Evolutionary conservation across 2,888 invertebrate genomes (phyloP).

Genomic region (Drosophila robusta): DNA sequence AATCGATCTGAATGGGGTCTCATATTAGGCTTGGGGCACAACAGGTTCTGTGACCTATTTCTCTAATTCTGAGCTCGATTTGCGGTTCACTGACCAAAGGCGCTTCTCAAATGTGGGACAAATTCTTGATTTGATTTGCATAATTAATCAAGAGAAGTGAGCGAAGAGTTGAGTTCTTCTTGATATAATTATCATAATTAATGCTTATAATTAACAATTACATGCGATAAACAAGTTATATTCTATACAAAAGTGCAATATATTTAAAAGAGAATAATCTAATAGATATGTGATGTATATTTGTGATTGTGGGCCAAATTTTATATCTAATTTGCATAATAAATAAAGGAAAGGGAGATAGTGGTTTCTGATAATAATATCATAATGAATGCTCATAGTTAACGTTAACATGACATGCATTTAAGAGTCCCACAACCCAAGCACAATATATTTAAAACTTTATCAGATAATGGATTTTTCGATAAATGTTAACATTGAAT

Average conservation of each 20-base stretch:
- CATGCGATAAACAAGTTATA: background rate
- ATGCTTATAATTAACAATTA: slow-evolving; percentile 29
- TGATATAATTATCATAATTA: slow-evolving; percentile 34
- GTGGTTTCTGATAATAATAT: background rate
- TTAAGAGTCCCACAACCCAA: background rate
- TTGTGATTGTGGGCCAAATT: background rate
- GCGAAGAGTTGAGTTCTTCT: background rate
- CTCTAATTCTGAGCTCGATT: slow-evolving; percentile 16
- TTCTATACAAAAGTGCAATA: background rate
- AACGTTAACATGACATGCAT: background rate
- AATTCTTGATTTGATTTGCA: slow-evolving; percentile 57
- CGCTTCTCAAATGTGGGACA: slow-evolving; percentile 53
- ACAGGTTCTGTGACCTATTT: slow-evolving; percentile 75
- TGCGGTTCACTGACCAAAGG: slow-evolving; percentile 66
- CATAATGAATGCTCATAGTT: background rate
- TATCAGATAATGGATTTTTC: background rate
- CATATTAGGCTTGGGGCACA: slow-evolving; percentile 25
- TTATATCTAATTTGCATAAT: background rate
- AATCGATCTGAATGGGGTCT: slow-evolving; percentile 12
- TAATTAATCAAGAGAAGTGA: slow-evolving; percentile 52
- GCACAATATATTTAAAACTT: background rate
- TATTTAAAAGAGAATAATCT: background rate
- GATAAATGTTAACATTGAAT: background rate
- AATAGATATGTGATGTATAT: background rate
- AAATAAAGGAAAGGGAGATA: background rate